Evolutionary conservation across 1,140 invertebrate species (phyloP), one percentile per base, ranked within the genome.

Genomic region (Ladona fulva): DNA sequence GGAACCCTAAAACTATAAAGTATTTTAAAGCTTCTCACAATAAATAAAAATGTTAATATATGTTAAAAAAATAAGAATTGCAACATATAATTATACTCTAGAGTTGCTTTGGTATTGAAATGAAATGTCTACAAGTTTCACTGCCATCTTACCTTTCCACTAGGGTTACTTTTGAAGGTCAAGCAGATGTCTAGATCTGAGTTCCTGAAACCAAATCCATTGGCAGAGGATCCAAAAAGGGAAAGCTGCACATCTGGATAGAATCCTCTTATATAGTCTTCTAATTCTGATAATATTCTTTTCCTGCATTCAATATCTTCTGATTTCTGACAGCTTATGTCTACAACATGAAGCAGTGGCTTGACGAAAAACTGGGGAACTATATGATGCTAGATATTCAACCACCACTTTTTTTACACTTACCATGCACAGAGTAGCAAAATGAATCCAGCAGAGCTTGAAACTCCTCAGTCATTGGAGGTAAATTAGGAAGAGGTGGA

Each of bases 131-230:
- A n/a, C n/a, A n/a, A n/a, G n/a, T n/a, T n/a, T n/a, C 14, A 77
- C 81, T 76, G 10, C 24, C 37, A 78, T 42, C 77, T 42, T 78
- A 80, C 79, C 80, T 82, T 78, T 14, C 77, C 82, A 77, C 80
- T 81, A 24, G 81, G 77, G 78, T 84, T 82, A 76, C 83, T 82
- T 25, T 81, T 81, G 81, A 91, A 89, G 10, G 88, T 89, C 76
- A 91, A 81, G 81, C 89, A 91, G 59, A 91, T 87, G 81, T 91
- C 90, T 29, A 91, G 82, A 83, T 91, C 90, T 81, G 89, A 90
- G 14, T 85, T 81, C 42, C 82, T 81, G 80, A 89, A 87, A 3
- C 89, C 90, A 85, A 91, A 91, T 7, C 90, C 90, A 86, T 91
- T 91, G 78, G 84, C 84, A 0, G 89, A 89, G 1, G 90, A 91